Conservation (phyloP, 1,140 invertebrate species). For the Amyelois transitella region DNA sequence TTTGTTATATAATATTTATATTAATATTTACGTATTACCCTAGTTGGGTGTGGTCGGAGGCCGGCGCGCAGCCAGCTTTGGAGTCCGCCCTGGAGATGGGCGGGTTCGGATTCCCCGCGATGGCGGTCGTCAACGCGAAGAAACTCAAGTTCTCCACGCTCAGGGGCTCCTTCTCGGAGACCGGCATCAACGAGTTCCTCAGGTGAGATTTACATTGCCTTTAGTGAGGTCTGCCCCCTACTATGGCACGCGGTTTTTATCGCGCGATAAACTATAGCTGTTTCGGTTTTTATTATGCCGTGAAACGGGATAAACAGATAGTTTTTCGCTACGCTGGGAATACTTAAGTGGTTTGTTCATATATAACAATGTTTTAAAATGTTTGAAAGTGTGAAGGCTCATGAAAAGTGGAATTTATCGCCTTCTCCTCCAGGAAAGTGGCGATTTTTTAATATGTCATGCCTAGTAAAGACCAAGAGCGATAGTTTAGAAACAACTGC, state of each 20-base stretch:
- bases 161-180: slow-evolving; percentile 94
- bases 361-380: background rate
- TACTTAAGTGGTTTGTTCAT: background rate
- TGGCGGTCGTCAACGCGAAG: slow-evolving; percentile 96
- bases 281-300: no score
- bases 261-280: no score
- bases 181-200: slow-evolving; percentile 96
- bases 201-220: slow-evolving; percentile 66
- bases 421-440: no score
- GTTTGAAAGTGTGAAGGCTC: no score
- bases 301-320: no score
- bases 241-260: no score
- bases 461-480: no score
- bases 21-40: slow-evolving; percentile 15
- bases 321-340: background rate
- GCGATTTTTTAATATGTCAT: no score
- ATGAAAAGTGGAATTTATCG: no score
- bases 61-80: slow-evolving; percentile 86
- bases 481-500: no score
- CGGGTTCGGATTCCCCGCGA: slow-evolving; percentile 92
- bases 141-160: slow-evolving; percentile 98
- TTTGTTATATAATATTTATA: no score
- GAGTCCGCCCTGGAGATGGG: slow-evolving; percentile 96
- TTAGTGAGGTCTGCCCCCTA: background rate
- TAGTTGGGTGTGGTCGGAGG: slow-evolving; percentile 98